Evolutionary conservation across 2,113 vertebrate genomes (phyloP).

Genomic region (Trichomycterus rosablanca): DNA sequence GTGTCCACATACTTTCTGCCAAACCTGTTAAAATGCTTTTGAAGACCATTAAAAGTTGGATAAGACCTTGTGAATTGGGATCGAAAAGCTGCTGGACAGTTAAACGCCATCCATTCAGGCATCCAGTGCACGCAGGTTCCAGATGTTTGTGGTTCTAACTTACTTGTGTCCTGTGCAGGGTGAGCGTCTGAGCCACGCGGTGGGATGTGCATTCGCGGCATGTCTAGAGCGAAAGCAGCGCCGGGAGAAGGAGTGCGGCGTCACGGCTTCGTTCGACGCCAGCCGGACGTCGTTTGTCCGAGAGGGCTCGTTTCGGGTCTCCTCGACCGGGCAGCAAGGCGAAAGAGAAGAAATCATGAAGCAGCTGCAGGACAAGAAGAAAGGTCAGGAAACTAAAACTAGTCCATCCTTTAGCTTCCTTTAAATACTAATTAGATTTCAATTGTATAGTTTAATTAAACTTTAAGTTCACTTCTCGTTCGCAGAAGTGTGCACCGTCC

Average conservation of each 20-base stretch:
- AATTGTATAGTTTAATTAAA: too few relatives aligned
- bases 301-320: slow-evolving; percentile 86
- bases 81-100: too few relatives aligned
- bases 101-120: too few relatives aligned
- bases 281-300: slow-evolving; percentile 86
- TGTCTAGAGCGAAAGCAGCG: slow-evolving; percentile 88
- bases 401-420: not conserved
- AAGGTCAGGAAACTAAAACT: slow-evolving; percentile 59
- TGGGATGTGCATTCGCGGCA: slow-evolving; percentile 87
- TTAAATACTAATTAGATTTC: too few relatives aligned
- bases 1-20: too few relatives aligned
- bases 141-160: too few relatives aligned
- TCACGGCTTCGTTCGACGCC: slow-evolving; percentile 85
- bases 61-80: too few relatives aligned
- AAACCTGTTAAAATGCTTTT: not conserved
- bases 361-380: slow-evolving; percentile 75
- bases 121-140: too few relatives aligned
- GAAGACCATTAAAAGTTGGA: too few relatives aligned
- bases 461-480: not conserved
- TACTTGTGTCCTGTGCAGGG: slow-evolving; percentile 62
- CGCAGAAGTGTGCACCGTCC: slow-evolving; percentile 56
- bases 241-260: slow-evolving; percentile 87
- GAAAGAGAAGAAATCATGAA: slow-evolving; percentile 69
- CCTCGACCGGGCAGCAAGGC: slow-evolving; percentile 62
- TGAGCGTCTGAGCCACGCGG: slow-evolving; percentile 85